Evolutionary conservation across 1,140 invertebrate species (phyloP).

Genomic region (Battus philenor): DNA sequence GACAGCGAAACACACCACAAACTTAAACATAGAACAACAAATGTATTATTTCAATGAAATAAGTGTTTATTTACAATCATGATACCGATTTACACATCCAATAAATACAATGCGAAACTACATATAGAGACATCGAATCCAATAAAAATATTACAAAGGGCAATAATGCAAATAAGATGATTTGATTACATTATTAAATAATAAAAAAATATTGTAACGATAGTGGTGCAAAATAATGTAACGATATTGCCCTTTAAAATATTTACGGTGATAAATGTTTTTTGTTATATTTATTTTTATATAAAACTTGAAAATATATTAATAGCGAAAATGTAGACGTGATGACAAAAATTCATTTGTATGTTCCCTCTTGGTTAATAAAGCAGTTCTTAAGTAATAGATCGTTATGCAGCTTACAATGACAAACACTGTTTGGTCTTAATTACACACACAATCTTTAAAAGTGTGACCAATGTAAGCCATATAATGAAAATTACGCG

Average conservation of each 20-base stretch:
- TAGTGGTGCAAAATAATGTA: background rate
- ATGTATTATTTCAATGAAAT: constrained; percentile 34
- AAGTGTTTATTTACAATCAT: constrained; percentile 53
- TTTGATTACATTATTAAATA: background rate
- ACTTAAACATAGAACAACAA: constrained; percentile 43
- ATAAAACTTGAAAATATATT: constrained; percentile 2
- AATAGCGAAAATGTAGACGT: constrained; percentile 1
- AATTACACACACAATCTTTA: background rate
- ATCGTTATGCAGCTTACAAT: background rate
- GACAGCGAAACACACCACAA: constrained; percentile 48
- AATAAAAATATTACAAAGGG: constrained; percentile 9
- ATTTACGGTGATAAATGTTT: background rate
- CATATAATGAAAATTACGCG: background rate
- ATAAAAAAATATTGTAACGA: background rate
- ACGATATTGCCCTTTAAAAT: constrained; percentile 9
- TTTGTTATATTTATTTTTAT: constrained; percentile 8
- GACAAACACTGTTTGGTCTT: background rate
- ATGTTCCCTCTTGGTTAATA: background rate
- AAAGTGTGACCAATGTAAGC: background rate
- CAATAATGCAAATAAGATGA: no score
- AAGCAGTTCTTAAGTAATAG: background rate
- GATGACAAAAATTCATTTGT: background rate
- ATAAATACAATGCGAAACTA: constrained; percentile 10
- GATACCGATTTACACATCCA: constrained; percentile 25
- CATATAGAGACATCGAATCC: constrained; percentile 9